Base-by-base conservation (phyloP, 2,888 invertebrate species). In the Balanococcus diminutus region DNA sequence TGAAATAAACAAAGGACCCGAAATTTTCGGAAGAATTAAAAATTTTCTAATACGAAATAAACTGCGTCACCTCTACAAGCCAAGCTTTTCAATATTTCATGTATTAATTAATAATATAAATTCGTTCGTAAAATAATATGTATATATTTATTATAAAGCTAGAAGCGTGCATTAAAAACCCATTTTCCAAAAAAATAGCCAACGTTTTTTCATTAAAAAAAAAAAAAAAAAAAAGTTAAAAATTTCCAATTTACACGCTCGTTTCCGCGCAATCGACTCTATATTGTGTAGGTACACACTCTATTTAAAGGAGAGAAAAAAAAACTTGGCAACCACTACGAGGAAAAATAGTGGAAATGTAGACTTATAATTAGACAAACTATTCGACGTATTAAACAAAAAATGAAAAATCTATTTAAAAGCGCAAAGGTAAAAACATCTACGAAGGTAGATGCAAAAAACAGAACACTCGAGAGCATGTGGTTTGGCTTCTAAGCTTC, bases 21-120 rank as follows among this genome's bases (percentile, higher is more conserved):
- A 79, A 82, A 56, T 82, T 82, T 85, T 75, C 79, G 85, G 79
- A 75, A 85, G 75, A 75, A 75, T 79, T 61, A 36, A 56, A 84
- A 84, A 72, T 67, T 32, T 79, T 85, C 85, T 85, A 85, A 85
- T 75, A 85, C 75, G 79, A 79, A 79, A 72, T 85, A 79, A 85
- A 85, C 85, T 85, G 75, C 79, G 85, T 85, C 85, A 85, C 85
- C 85, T 85, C 85, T 85, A 85, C 85, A 85, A 85, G 85, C 85
- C 28, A 79, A 85, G 85, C 85, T 42, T 31, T 84, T 84, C 72
- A 61, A 39, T 84, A 61, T 39, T 67, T 84, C 51, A 36, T 19
- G 42, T 84, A 61, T 56, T 67, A 84, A 82, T 82, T 46, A 46
- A 22, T 46, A n/a, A 46, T 39, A 82, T 46, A 82, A 82, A 56